A percentile compares a stretch with the other conserved stretches of the same genome.
phyloP scores from a whole-genome alignment of 2,797 vertebrate species.

The Chelidonichthys spinosus region DNA sequence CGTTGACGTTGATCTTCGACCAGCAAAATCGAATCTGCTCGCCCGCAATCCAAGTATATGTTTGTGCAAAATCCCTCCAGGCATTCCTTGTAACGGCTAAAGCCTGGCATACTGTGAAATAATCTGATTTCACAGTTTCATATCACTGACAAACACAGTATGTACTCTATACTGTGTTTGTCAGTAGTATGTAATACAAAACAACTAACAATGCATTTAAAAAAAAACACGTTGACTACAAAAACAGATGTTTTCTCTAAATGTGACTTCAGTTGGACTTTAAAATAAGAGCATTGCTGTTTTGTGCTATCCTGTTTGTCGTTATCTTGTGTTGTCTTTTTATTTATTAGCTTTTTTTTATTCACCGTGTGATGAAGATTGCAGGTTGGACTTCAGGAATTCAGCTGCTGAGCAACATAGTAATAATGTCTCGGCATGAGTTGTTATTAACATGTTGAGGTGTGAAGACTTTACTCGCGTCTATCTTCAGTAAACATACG shows the following conservation, averaged over 20 bases:
- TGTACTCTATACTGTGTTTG: background rate
- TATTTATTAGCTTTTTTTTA: background rate
- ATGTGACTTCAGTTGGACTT: slow-evolving; percentile 12
- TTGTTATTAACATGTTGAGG: background rate
- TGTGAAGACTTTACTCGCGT: background rate
- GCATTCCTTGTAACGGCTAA: background rate
- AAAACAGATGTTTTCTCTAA: background rate
- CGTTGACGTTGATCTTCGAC: no score
- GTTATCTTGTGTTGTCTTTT: background rate
- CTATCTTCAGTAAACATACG: background rate
- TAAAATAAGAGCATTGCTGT: background rate
- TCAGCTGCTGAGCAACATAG: slow-evolving; percentile 10
- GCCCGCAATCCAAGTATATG: no score
- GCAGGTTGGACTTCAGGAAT: slow-evolving; percentile 22
- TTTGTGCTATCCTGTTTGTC: background rate
- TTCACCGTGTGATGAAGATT: background rate
- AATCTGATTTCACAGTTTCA: background rate
- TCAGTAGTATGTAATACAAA: background rate
- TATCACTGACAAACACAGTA: no score
- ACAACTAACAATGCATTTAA: background rate
- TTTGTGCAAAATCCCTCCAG: no score
- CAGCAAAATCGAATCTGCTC: no score
- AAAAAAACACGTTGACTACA: background rate
- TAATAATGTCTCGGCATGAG: slow-evolving; percentile 19
- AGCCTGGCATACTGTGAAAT: background rate